Evolutionary conservation across 2,113 vertebrate genomes (phyloP).

Genomic region (Suncus etruscus): DNA sequence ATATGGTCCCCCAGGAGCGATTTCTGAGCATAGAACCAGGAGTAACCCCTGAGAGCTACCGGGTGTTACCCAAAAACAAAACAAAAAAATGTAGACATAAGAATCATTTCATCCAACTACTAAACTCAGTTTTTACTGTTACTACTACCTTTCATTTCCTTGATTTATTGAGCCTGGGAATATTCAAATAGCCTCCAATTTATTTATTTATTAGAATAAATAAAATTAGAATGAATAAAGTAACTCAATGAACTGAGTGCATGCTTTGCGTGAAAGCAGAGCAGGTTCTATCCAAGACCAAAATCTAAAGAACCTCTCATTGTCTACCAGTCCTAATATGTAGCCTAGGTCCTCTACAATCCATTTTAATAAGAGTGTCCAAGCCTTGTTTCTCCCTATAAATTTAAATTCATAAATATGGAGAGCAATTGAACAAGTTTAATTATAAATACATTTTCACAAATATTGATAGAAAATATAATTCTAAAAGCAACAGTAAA

Average conservation of each 20-base stretch:
- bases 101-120: not conserved
- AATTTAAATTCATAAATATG: slow-evolving; percentile 34
- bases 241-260: too few species aligned
- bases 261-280: too few species aligned
- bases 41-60: too few species aligned
- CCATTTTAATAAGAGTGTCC: not conserved
- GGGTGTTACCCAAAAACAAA: too few species aligned
- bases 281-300: not conserved
- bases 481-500: not conserved
- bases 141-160: slow-evolving; percentile 10
- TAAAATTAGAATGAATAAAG: too few species aligned
- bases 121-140: not conserved
- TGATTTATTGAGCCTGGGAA: not conserved
- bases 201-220: not conserved
- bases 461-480: not conserved
- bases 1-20: too few species aligned
- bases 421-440: not conserved
- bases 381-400: not conserved
- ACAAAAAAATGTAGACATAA: too few species aligned
- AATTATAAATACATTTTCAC: not conserved
- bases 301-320: not conserved
- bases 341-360: not conserved
- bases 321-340: not conserved
- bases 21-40: too few species aligned
- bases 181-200: not conserved